Conservation (phyloP, 2,113 vertebrate genomes). For the Microcebus tavaratra region DNA sequence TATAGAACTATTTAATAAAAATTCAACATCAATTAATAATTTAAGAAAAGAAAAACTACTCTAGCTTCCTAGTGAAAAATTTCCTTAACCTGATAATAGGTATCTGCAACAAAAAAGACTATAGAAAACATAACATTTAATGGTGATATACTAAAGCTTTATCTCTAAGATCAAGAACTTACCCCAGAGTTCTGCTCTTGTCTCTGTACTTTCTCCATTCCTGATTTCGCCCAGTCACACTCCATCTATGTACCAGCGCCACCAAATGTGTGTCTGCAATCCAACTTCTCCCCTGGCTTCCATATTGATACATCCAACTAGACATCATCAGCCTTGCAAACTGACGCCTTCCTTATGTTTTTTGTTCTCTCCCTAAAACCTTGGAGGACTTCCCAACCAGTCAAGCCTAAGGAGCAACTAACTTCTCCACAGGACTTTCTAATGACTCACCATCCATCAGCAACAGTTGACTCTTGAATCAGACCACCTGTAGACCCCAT, state of each 20-base stretch:
- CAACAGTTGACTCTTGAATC: no score
- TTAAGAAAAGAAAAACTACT: neutral
- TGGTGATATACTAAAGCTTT: neutral
- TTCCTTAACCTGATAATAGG: neutral
- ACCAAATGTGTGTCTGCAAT: neutral
- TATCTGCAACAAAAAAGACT: neutral
- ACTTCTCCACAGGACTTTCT: no score
- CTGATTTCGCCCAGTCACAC: neutral
- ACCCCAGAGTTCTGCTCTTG: neutral
- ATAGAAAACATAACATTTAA: neutral
- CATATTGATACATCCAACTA: no score
- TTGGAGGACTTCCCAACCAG: no score
- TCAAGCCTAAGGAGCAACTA: no score
- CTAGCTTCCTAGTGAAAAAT: neutral
- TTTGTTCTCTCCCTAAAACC: no score
- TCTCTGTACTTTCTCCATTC: neutral
- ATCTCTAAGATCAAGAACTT: neutral
- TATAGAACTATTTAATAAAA: neutral
- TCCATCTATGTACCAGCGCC: neutral
- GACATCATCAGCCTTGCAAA: no score
- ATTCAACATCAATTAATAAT: neutral
- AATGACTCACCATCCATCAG: no score
- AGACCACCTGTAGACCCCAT: no score
- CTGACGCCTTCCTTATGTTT: no score
- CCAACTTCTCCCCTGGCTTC: neutral